phyloP scores from a whole-genome alignment of 1,140 invertebrate genomes.

The Drosophila auraria region DNA sequence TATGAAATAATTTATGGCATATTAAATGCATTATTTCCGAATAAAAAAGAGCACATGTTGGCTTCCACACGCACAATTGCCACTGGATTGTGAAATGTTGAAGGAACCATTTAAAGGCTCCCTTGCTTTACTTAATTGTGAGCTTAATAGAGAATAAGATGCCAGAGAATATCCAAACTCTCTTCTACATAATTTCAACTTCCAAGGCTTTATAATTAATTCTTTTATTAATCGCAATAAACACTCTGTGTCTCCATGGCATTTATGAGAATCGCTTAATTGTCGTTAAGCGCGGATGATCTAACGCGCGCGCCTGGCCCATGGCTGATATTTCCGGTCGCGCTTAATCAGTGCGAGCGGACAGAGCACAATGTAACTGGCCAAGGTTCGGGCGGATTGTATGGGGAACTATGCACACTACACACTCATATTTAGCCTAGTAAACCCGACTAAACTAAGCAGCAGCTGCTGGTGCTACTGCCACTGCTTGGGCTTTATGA shows the following conservation, averaged over 20 bases:
- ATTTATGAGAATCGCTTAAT: slow-evolving; percentile 54
- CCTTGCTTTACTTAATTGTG: too few relatives aligned
- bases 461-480: slow-evolving; percentile 9
- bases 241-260: slow-evolving; percentile 6
- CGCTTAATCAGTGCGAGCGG: slow-evolving; percentile 49
- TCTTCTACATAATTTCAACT: too few relatives aligned
- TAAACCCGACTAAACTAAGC: neutral
- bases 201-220: slow-evolving; percentile 14
- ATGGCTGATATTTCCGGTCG: slow-evolving; percentile 67
- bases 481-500: slow-evolving; percentile 33
- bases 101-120: too few relatives aligned
- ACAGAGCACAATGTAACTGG: slow-evolving; percentile 45
- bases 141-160: too few relatives aligned
- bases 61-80: neutral
- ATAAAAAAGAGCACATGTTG: neutral
- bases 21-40: neutral
- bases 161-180: too few relatives aligned
- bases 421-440: neutral
- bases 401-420: neutral
- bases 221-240: slow-evolving; percentile 40
- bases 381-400: slow-evolving; percentile 38
- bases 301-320: slow-evolving; percentile 36
- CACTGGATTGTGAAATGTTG: too few relatives aligned
- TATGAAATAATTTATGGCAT: slow-evolving; percentile 3
- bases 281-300: slow-evolving; percentile 60